A percentile compares a stretch with the other conserved stretches of the same genome.
phyloP scores from a whole-genome alignment of 2,888 invertebrate genomes.

The Antitype chi region DNA sequence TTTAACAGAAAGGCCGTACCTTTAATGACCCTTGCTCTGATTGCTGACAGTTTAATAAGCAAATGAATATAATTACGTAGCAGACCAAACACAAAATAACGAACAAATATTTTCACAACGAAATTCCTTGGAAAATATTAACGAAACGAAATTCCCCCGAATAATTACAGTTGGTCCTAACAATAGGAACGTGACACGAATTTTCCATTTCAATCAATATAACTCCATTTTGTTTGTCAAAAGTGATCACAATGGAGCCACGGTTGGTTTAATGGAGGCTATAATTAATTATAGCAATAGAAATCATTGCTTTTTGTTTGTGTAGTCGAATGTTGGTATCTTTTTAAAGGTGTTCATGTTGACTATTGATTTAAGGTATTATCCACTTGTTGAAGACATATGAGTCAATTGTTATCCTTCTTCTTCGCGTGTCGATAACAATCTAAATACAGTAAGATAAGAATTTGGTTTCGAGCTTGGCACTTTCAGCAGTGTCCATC shows the following conservation, averaged over 20 bases:
- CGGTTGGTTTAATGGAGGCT: conserved; percentile 49
- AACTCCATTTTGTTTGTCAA: conserved; percentile 59
- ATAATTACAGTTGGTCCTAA: conserved; percentile 54
- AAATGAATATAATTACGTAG: conserved; percentile 48
- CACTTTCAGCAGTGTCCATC: too few species aligned
- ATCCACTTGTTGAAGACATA: not conserved
- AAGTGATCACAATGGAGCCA: conserved; percentile 51
- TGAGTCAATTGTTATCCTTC: not conserved
- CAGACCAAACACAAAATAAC: conserved; percentile 39
- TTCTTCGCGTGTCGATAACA: too few species aligned
- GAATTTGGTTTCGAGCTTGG: too few species aligned
- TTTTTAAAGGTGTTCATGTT: conserved; percentile 28
- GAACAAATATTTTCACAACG: conserved; percentile 43
- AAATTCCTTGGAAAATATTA: conserved; percentile 43
- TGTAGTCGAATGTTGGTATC: not conserved
- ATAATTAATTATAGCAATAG: conserved; percentile 62
- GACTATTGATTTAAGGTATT: not conserved
- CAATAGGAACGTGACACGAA: conserved; percentile 59
- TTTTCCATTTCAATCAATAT: conserved; percentile 67
- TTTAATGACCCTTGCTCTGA: not conserved
- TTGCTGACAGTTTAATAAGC: conserved; percentile 21
- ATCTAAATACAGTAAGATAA: too few species aligned
- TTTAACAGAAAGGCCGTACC: conserved; percentile 1
- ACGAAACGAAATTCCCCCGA: conserved; percentile 47
- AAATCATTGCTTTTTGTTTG: conserved; percentile 47